Evolutionary conservation across 2,888 invertebrate species (phyloP), one percentile per base, ranked within the genome.

Genomic region (Ormyrus pomaceus): DNA sequence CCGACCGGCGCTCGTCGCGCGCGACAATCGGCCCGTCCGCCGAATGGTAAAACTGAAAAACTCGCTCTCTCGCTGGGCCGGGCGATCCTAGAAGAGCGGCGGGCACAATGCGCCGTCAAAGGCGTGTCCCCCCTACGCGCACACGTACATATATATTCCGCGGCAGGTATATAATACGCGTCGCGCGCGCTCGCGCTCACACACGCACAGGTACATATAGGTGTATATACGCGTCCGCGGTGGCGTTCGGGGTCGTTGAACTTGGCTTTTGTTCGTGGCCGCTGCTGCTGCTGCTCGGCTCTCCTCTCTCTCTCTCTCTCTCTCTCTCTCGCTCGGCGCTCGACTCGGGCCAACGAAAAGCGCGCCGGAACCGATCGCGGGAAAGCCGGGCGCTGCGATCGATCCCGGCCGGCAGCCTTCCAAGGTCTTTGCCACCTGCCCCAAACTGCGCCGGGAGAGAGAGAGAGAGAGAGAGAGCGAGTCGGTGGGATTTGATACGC

Each of bases 381-480:
- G 53, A 19, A 46, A 58, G 48, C 45, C 77, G 68, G 73, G 77
- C 77, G 64, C 68, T 77, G 66, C 68, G 68, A 77, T 80, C 77
- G 64, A 73, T 77, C 71, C 68, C 58, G 45, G 71, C 34, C 34
- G 4, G 11, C 48, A 75, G 61, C 53, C 68, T 69, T 64, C 64
- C 77, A 80, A 80, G 80, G 80, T 80, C 80, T 80, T 77, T 80
- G 68, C 71, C 80, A 80, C 76, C 72, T 75, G 64, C 45, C 13
- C 45, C 59, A 64, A 34, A 45, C 51, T 48, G 11, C 61, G 51
- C 34, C 34, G 34, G 4, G 34, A 34, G 34, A 3, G 34, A 34
- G 34, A 34, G 34, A 34, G 34, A 4, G 34, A 34, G 34, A 34
- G 34, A 34, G 34, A 4, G 34, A 34, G 34, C 1, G 34, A 34